Evolutionary conservation across 2,888 invertebrate genomes (phyloP).

Genomic region (Mamestra brassicae): DNA sequence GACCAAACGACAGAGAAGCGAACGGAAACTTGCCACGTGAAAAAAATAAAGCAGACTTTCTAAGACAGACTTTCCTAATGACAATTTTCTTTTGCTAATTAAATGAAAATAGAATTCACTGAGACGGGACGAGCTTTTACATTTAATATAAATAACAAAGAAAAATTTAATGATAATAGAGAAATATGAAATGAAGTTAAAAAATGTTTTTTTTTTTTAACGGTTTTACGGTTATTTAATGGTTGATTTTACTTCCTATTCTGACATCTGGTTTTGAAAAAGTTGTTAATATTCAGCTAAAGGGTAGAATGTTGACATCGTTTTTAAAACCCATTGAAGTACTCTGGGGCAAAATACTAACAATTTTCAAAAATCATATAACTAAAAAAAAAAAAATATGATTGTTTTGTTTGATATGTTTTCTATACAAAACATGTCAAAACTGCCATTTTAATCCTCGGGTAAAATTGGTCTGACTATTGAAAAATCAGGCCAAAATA

Average conservation of each 20-base stretch:
- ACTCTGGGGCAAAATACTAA: too few species aligned
- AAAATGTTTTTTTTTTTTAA: neutral
- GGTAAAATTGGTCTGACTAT: too few species aligned
- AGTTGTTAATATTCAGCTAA: too few species aligned
- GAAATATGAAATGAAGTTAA: neutral
- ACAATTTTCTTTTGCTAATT: conserved; percentile 23
- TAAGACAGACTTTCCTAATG: neutral
- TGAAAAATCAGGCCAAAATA: too few species aligned
- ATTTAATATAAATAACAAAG: neutral
- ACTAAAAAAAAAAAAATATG: too few species aligned
- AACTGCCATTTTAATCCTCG: too few species aligned
- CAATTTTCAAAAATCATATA: too few species aligned
- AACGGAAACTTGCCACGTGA: neutral
- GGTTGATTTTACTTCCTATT: neutral
- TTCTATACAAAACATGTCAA: too few species aligned
- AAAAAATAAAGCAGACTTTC: neutral
- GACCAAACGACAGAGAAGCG: conserved; percentile 3
- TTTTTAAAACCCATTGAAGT: too few species aligned
- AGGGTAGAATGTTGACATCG: too few species aligned
- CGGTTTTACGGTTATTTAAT: neutral
- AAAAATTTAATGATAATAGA: neutral
- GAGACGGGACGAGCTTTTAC: neutral
- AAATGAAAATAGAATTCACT: conserved; percentile 7
- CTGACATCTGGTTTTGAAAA: neutral
- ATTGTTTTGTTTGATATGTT: too few species aligned